A percentile compares a stretch with the other conserved stretches of the same genome.
phyloP scores from a whole-genome alignment of 2,888 invertebrate species.

The Pimpla rufipes region DNA sequence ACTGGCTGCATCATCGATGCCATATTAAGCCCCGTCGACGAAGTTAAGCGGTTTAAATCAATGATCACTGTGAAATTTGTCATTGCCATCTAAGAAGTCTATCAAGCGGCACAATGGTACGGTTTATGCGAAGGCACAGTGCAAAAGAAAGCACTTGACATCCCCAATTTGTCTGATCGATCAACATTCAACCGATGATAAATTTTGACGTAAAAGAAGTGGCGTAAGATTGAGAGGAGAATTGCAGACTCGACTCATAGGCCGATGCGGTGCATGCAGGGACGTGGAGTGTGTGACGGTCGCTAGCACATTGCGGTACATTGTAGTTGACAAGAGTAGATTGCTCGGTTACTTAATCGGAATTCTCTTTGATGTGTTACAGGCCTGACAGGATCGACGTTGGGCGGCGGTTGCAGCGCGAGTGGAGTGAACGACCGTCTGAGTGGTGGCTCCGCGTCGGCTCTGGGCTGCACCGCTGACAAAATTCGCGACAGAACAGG shows the following conservation, averaged over 20 bases:
- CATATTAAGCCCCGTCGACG: neutral
- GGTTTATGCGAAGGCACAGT: neutral
- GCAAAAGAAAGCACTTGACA: neutral
- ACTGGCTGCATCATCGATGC: neutral
- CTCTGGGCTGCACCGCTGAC: slow-evolving; percentile 77
- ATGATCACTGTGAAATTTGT: neutral
- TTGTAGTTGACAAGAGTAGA: slow-evolving; percentile 8
- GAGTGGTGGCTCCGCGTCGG: slow-evolving; percentile 79
- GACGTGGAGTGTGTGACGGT: neutral
- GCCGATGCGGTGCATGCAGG: neutral
- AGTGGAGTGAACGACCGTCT: slow-evolving; percentile 75
- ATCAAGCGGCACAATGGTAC: neutral
- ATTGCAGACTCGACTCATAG: too few species aligned
- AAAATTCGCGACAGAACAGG: slow-evolving; percentile 74
- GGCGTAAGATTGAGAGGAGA: neutral
- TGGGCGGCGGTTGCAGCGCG: slow-evolving; percentile 71
- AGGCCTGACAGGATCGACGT: slow-evolving; percentile 75
- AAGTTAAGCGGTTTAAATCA: neutral
- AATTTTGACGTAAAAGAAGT: neutral
- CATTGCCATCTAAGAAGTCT: neutral
- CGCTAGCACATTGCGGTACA: neutral
- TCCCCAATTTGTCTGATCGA: neutral
- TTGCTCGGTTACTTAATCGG: slow-evolving; percentile 36
- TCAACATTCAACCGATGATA: neutral
- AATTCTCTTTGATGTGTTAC: slow-evolving; percentile 67